A percentile compares a stretch with the other conserved stretches of the same genome.
These are phyloP conservation scores for Phylloscopus trochiloides DNA, from an alignment of 2,113 vertebrate species.

Conservation along the genomic window DNA sequence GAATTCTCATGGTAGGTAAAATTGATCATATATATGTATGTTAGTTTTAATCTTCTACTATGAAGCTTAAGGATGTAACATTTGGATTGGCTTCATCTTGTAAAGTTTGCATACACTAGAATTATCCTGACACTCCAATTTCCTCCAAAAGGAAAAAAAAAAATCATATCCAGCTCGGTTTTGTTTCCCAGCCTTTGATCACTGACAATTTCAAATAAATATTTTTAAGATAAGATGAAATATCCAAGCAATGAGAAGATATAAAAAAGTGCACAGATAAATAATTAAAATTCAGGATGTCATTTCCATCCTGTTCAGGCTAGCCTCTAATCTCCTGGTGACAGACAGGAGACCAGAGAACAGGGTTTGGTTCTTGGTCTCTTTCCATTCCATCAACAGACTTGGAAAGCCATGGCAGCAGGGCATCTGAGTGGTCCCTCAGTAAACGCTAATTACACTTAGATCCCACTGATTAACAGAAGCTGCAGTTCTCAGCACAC, in stretches of 20 bases:
- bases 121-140: constrained; percentile 75
- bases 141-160: constrained; percentile 42
- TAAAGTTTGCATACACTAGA: constrained; percentile 74
- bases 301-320: constrained; percentile 19
- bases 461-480: constrained; percentile 42
- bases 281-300: constrained; percentile 71
- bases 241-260: constrained; percentile 62
- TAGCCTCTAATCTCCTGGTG: constrained; percentile 40
- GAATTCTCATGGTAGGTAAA: constrained; percentile 5
- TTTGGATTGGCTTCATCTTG: constrained; percentile 55
- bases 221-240: constrained; percentile 75
- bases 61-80: constrained; percentile 46
- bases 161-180: constrained; percentile 63
- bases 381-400: constrained; percentile 50
- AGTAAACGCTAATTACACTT: constrained; percentile 12
- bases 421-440: not conserved
- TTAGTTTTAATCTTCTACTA: not conserved
- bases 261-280: constrained; percentile 55
- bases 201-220: constrained; percentile 77
- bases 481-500: not conserved
- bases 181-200: constrained; percentile 75
- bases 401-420: constrained; percentile 38
- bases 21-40: not conserved
- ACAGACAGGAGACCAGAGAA: not conserved
- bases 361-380: constrained; percentile 31